Evolutionary conservation across 2,888 invertebrate species (phyloP).

Genomic region (Monopis laevigella): DNA sequence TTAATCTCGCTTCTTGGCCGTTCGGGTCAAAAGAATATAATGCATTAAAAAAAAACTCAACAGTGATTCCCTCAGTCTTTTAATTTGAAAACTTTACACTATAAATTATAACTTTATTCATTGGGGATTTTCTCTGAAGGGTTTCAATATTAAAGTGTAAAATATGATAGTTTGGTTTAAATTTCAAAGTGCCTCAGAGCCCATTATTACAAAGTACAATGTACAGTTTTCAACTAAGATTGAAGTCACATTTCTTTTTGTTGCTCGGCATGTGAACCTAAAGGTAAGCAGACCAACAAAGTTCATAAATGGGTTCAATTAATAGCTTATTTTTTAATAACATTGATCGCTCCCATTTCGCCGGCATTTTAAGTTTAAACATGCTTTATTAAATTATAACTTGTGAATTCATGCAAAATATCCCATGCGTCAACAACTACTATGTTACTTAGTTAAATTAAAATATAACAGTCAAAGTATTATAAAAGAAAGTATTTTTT

Average conservation of each 20-base stretch:
- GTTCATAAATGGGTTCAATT: too few species aligned
- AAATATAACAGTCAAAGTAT: constrained; percentile 8
- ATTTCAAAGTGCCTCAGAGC: too few species aligned
- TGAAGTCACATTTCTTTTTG: too few species aligned
- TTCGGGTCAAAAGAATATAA: too few species aligned
- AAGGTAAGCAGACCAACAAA: too few species aligned
- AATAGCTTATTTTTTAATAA: too few species aligned
- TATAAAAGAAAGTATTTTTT: too few species aligned
- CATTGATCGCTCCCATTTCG: too few species aligned
- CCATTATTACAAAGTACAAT: too few species aligned
- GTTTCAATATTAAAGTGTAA: not conserved
- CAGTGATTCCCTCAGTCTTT: not conserved
- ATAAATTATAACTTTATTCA: constrained; percentile 6
- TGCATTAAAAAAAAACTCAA: constrained; percentile 1
- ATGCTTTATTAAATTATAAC: constrained; percentile 3
- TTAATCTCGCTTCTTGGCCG: not conserved
- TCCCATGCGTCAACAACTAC: constrained; percentile 8
- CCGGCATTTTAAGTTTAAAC: too few species aligned
- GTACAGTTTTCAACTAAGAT: too few species aligned
- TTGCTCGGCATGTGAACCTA: too few species aligned
- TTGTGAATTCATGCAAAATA: constrained; percentile 9
- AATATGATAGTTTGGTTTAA: not conserved
- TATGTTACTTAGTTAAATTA: not conserved
- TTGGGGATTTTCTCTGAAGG: not conserved
- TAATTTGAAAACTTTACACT: not conserved